These are phyloP conservation scores for Rana temporaria DNA, from an alignment of 2,113 vertebrate genomes.

Conservation along the genomic window DNA sequence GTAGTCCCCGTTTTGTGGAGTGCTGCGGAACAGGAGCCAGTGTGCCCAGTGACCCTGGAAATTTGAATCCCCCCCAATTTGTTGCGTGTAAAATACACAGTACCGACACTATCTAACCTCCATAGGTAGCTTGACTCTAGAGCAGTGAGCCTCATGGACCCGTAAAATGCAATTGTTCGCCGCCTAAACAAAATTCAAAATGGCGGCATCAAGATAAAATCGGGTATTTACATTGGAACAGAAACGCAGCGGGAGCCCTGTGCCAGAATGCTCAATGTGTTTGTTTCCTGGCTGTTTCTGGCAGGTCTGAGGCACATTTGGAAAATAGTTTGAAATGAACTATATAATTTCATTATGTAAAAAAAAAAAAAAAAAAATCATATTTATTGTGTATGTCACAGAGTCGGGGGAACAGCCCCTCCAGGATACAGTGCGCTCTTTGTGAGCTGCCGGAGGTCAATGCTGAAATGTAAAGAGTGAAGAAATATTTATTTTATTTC, in stretches of 20 bases:
- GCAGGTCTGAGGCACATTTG: constrained; percentile 51
- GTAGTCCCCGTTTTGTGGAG: too few relatives aligned
- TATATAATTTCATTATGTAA: constrained; percentile 71
- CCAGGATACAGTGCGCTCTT: constrained; percentile 66
- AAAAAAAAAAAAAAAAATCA: constrained; percentile 63
- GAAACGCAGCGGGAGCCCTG: background rate
- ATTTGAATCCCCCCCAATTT: too few relatives aligned
- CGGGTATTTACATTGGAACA: too few relatives aligned
- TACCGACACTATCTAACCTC: too few relatives aligned
- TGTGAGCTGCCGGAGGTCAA: constrained; percentile 61
- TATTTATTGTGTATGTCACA: constrained; percentile 76
- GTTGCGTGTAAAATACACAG: too few relatives aligned
- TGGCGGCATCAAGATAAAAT: too few relatives aligned
- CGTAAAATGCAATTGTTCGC: too few relatives aligned
- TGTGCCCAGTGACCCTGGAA: too few relatives aligned
- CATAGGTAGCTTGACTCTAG: too few relatives aligned
- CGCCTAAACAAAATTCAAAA: too few relatives aligned
- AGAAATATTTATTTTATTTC: constrained; percentile 54
- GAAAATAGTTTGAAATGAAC: constrained; percentile 72
- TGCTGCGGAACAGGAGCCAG: too few relatives aligned
- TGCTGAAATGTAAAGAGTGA: background rate
- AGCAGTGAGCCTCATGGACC: too few relatives aligned
- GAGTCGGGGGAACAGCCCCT: constrained; percentile 71
- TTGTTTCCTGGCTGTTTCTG: constrained; percentile 75
- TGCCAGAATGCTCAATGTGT: constrained; percentile 61